phyloP scores from a whole-genome alignment of 1,140 invertebrate species.

The Proctacanthus coquilletti region DNA sequence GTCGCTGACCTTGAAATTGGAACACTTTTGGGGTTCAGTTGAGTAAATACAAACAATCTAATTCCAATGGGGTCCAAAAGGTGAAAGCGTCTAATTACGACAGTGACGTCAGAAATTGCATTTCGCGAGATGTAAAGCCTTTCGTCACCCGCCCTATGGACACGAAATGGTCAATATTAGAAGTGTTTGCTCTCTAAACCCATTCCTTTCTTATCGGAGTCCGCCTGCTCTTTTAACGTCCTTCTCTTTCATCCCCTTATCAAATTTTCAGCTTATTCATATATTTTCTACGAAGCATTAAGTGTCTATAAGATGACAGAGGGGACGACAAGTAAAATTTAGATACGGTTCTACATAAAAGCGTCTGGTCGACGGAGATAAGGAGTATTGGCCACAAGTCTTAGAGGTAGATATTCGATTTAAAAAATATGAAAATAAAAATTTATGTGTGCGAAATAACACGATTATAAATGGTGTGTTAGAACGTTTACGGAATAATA shows the following conservation, averaged over 20 bases:
- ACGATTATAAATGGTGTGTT: background rate
- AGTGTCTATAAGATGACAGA: background rate
- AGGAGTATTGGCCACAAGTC: background rate
- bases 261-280: background rate
- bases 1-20: too few species aligned
- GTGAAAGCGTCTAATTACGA: too few species aligned
- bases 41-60: too few species aligned
- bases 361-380: background rate
- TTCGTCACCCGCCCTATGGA: too few species aligned
- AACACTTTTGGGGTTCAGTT: too few species aligned
- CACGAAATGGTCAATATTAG: too few species aligned
- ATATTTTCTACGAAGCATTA: background rate
- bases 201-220: too few species aligned
- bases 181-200: too few species aligned
- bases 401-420: background rate
- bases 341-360: background rate
- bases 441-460: background rate
- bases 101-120: too few species aligned
- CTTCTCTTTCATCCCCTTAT: background rate
- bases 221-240: background rate
- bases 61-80: too few species aligned
- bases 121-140: too few species aligned
- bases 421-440: background rate
- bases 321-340: background rate
- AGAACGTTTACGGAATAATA: too few species aligned